phyloP scores from a whole-genome alignment of 1,140 invertebrate genomes.

The Laupala kohalensis region DNA sequence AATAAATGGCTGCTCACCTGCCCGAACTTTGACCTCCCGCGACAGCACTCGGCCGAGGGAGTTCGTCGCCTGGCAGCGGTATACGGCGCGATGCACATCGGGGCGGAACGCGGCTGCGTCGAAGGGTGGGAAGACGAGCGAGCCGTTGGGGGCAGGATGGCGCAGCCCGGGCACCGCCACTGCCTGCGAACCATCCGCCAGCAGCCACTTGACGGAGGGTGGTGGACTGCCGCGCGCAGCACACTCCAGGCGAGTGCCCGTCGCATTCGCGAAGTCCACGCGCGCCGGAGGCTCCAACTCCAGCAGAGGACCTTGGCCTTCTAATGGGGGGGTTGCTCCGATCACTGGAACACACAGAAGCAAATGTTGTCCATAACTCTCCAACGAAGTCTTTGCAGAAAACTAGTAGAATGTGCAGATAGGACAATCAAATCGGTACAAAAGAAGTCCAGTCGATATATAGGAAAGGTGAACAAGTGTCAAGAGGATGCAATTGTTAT shows the following conservation, averaged over 20 bases:
- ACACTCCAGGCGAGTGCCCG: conserved; percentile 27
- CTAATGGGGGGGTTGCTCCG: conserved; percentile 14
- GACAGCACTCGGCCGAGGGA: conserved; percentile 24
- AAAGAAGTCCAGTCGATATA: no score
- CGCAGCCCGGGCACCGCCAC: conserved; percentile 27
- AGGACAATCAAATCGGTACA: no score
- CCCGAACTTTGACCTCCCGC: conserved; percentile 48
- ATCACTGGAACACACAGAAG: background rate
- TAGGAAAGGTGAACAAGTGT: no score
- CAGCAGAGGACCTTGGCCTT: conserved; percentile 28
- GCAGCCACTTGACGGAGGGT: conserved; percentile 25
- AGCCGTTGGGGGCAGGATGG: conserved; percentile 26
- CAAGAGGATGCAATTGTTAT: no score
- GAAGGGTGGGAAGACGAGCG: conserved; percentile 33
- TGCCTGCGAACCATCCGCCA: conserved; percentile 25
- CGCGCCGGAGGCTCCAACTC: conserved; percentile 26
- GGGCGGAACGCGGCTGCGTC: conserved; percentile 28
- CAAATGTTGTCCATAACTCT: no score
- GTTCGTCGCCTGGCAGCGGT: conserved; percentile 33
- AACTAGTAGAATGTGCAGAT: no score
- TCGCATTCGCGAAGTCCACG: conserved; percentile 29
- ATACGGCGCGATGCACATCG: conserved; percentile 32
- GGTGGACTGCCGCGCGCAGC: conserved; percentile 26
- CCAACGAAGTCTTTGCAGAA: no score
- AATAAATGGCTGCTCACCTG: conserved; percentile 37